Base-by-base conservation (phyloP, 2,113 vertebrate species). In the Deroptyus accipitrinus region DNA sequence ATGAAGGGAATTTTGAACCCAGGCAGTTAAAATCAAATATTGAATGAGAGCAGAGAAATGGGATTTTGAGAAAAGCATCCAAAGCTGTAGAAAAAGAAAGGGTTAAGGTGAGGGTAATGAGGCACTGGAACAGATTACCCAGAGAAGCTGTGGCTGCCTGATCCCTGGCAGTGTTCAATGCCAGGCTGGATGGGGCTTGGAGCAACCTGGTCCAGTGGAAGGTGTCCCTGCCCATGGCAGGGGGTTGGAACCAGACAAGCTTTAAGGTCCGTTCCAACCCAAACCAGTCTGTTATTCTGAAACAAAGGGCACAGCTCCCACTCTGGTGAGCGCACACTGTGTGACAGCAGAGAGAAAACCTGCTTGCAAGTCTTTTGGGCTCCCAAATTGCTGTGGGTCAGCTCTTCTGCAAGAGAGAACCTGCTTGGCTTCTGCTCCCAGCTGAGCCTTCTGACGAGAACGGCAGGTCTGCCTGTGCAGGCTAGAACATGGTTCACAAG, bases 401-500 rank as follows among this genome's bases (percentile, higher is more conserved):
- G 54, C 33, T 46, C 28, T 52, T 54, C 19, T 8, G 8, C 22
- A 13, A 44, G 37, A 82, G 35, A 69, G 35, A 19, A 19, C 28
- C 39, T 1, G 0, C 66, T 31, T 27, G 55, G 33, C 33, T 49
- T 62, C 7, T 2, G 48, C 42, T 54, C 17, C 70, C 10, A 8
- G 74, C 31, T 17, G 39, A 74, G 82, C 17, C 16, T 28, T n/a
- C 30, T 8, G 54, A 10, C 3, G 42, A 48, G 75, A 48, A 39
- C 2, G 7, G 44, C 46, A 9, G 4, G 41, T 62, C 31, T 92
- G 68, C 55, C 30, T 11, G 31, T 3, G 2, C n/a, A 3, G 6
- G 18, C 17, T 63, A 63, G 63, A 33, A 6, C 14, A 6, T 0
- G 0, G 57, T 31, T 83, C 28, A 2, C 0, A 1, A 17, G 13